Percentiles rank a stretch among this genome's conserved stretches.
These are phyloP conservation scores for Lanius collurio DNA, from an alignment of 2,113 vertebrate species.

Conservation along the genomic window DNA sequence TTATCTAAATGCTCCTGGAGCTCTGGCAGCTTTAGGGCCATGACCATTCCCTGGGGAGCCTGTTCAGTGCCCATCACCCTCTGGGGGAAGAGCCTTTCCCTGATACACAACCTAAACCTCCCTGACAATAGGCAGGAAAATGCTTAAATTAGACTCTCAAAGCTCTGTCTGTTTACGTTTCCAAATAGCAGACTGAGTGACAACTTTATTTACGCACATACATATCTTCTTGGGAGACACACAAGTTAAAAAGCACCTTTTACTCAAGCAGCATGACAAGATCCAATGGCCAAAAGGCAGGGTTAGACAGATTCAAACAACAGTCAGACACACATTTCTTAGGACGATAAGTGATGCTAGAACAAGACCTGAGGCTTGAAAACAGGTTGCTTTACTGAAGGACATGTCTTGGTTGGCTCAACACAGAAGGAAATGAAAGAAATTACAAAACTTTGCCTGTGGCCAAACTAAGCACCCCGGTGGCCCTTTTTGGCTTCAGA, in stretches of 20 bases:
- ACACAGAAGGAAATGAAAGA: not conserved
- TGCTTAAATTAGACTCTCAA: not conserved
- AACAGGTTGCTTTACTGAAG: not conserved
- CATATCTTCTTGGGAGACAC: not conserved
- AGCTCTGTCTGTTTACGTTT: not conserved
- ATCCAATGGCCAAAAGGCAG: not conserved
- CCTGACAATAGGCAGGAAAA: not conserved
- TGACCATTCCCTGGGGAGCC: not conserved
- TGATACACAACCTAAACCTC: fast-evolving
- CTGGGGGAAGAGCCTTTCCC: not conserved
- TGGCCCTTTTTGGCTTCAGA: not conserved
- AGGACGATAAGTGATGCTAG: not conserved
- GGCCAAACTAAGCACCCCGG: not conserved
- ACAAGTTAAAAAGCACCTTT: not conserved
- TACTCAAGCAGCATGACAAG: not conserved
- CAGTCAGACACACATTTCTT: not conserved
- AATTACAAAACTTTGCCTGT: not conserved
- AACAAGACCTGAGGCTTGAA: not conserved
- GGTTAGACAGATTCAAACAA: not conserved
- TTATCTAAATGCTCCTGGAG: fast-evolving
- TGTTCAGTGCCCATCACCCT: not conserved
- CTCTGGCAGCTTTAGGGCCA: fast-evolving
- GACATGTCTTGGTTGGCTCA: not conserved
- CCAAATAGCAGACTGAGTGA: not conserved
- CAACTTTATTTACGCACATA: not conserved